Conservation (phyloP, 2,113 vertebrate species). For the Micronisus gabar region DNA sequence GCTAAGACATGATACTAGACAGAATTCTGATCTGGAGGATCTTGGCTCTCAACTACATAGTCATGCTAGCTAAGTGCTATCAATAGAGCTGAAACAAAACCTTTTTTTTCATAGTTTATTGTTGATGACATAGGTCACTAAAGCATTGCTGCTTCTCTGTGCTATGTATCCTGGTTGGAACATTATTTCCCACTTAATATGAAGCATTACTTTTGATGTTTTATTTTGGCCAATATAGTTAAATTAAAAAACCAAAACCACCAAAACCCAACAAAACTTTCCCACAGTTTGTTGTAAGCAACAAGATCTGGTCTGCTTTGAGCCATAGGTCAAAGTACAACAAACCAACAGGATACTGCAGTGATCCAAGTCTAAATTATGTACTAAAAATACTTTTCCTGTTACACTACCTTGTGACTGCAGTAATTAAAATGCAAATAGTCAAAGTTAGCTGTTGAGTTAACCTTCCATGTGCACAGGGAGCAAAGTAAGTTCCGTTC, state of each 20-base stretch:
- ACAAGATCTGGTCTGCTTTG: background rate
- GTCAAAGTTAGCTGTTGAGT: background rate
- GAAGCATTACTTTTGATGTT: background rate
- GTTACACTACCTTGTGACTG: background rate
- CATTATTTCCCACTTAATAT: background rate
- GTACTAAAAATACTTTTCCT: background rate
- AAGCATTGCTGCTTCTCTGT: background rate
- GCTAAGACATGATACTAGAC: background rate
- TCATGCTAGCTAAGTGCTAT: background rate
- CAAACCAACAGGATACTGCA: background rate
- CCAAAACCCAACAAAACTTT: background rate
- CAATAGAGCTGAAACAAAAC: background rate
- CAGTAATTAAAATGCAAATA: background rate
- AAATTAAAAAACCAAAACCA: background rate
- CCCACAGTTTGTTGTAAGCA: background rate
- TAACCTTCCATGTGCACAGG: background rate
- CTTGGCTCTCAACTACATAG: background rate
- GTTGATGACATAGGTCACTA: background rate
- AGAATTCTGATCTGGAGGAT: background rate
- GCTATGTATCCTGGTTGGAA: background rate
- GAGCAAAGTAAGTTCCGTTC: background rate
- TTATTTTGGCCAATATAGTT: background rate
- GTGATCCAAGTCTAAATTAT: background rate
- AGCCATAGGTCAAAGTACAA: conserved; percentile 26
- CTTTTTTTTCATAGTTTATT: background rate